Evolutionary conservation across 2,797 vertebrate genomes (phyloP).

Genomic region (Rhinophrynus dorsalis): DNA sequence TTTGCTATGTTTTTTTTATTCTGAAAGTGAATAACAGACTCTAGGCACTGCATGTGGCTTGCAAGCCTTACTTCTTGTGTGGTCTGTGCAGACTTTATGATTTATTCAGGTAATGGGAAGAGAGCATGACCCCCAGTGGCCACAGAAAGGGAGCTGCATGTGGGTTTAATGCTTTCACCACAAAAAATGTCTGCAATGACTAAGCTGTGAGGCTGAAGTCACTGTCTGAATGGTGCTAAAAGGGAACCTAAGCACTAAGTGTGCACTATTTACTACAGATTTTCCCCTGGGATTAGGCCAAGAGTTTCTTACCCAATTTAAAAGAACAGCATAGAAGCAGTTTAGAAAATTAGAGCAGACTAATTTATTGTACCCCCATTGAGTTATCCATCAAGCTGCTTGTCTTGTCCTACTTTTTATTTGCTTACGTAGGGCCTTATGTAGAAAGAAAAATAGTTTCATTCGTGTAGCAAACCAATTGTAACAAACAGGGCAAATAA

Average conservation of each 20-base stretch:
- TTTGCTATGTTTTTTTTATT: conserved; percentile 66
- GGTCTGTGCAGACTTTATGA: conserved; percentile 98
- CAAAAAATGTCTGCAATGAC: conserved; percentile 99
- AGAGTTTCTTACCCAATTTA: conserved; percentile 77
- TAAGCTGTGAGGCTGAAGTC: conserved; percentile 84
- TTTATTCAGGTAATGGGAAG: conserved; percentile 99
- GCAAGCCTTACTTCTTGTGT: conserved; percentile 92
- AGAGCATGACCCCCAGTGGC: conserved; percentile 99
- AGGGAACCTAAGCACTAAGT: conserved; percentile 81
- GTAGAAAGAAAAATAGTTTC: too few relatives aligned
- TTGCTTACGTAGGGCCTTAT: conserved; percentile 53
- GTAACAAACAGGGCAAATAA: too few relatives aligned
- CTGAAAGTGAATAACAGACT: conserved; percentile 87
- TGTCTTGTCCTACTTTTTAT: conserved; percentile 66
- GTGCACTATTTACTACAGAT: conserved; percentile 82
- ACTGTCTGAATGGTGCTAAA: conserved; percentile 82
- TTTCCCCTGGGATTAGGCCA: conserved; percentile 78
- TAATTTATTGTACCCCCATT: conserved; percentile 76
- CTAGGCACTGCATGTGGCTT: conserved; percentile 81
- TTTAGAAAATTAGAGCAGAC: conserved; percentile 75
- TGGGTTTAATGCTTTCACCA: conserved; percentile 99
- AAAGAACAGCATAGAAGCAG: conserved; percentile 80
- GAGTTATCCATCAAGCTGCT: conserved; percentile 72
- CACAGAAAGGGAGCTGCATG: conserved; percentile 99
- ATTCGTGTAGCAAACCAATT: too few relatives aligned